Base-by-base conservation (phyloP, 2,113 vertebrate genomes). In the Ciconia maguari region DNA sequence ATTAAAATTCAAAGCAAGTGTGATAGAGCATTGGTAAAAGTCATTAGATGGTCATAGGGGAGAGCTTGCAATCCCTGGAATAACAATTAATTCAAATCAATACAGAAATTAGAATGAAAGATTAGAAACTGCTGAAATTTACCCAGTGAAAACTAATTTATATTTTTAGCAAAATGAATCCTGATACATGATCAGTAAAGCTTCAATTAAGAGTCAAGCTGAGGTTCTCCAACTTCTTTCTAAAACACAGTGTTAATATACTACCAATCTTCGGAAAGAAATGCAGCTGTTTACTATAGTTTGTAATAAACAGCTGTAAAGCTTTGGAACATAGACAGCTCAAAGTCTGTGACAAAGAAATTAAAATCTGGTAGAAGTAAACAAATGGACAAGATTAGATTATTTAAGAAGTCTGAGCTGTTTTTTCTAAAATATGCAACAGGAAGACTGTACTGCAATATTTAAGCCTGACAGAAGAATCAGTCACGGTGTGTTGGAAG, bases 81-180 rank as follows among this genome's bases (percentile, higher is more conserved):
- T 97, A 92, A 91, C 57, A 93, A 96, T 97, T 96, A 96, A 89
- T 93, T 93, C 54, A 92, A 97, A 96, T 97, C 95, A 97, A 95
- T 96, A 83, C 13, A 94, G 69, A 90, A 98, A 83, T 93, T 86
- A 94, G 74, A 95, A 58, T 57, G 86, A 92, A 93, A 80, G 69
- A 96, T 96, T 87, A 97, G 92, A 93, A 96, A 94, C 6, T 76
- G 88, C 64, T 97, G 93, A 96, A 93, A 96, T 96, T 94, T 94
- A 95, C 62, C 82, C 84, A 95, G 57, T 85, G 74, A 92, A 70
- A 93, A 29, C 49, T 54, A 77, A 64, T 93, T 96, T 93, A 68
- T 95, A 81, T 84, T 92, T 93, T 86, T 91, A 95, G 81, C 69
- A 86, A 95, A 94, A 94, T 34, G 48, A 79, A 94, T 96, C 72